A percentile compares a stretch with the other conserved stretches of the same genome.
Conservation (phyloP, 2,888 invertebrate genomes). For the Steinernema carpocapsae region DNA sequence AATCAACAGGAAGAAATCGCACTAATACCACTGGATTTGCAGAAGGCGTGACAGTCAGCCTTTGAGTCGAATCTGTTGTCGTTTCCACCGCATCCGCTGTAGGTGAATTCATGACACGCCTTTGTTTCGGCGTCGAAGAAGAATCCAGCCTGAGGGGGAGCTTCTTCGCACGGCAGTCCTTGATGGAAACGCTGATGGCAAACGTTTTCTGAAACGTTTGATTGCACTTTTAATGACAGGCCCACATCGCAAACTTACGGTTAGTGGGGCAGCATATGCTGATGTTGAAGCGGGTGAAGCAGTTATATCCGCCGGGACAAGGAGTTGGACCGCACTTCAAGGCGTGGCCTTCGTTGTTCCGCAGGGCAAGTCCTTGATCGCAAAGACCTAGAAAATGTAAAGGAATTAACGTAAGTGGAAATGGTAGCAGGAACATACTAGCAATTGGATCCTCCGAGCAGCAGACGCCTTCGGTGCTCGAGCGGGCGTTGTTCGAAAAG, state of each 20-base stretch:
- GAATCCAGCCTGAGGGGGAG: conserved; percentile 38
- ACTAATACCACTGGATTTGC: conserved; percentile 26
- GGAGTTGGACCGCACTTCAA: conserved; percentile 31
- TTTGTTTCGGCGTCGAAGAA: conserved; percentile 42
- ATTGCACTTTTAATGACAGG: too few species aligned
- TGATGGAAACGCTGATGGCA: conserved; percentile 38
- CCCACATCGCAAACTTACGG: conserved; percentile 35
- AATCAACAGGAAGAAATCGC: not conserved
- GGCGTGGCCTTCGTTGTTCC: conserved; percentile 39
- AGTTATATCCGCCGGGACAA: conserved; percentile 45
- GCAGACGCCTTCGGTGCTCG: conserved; percentile 38
- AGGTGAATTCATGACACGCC: conserved; percentile 44
- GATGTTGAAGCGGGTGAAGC: conserved; percentile 42
- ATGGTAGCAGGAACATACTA: conserved; percentile 9
- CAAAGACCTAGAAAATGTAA: conserved; percentile 38
- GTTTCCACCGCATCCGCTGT: conserved; percentile 45
- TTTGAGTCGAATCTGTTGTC: conserved; percentile 46
- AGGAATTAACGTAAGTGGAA: too few species aligned
- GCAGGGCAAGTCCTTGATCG: conserved; percentile 43
- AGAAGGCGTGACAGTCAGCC: conserved; percentile 37
- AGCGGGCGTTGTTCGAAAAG: not conserved
- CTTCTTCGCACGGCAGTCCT: conserved; percentile 37
- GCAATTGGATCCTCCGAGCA: conserved; percentile 46
- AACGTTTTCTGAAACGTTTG: conserved; percentile 34
- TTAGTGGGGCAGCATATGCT: conserved; percentile 44